These are phyloP conservation scores for Euura lappo DNA, from an alignment of 1,140 invertebrate genomes.

Conservation along the genomic window DNA sequence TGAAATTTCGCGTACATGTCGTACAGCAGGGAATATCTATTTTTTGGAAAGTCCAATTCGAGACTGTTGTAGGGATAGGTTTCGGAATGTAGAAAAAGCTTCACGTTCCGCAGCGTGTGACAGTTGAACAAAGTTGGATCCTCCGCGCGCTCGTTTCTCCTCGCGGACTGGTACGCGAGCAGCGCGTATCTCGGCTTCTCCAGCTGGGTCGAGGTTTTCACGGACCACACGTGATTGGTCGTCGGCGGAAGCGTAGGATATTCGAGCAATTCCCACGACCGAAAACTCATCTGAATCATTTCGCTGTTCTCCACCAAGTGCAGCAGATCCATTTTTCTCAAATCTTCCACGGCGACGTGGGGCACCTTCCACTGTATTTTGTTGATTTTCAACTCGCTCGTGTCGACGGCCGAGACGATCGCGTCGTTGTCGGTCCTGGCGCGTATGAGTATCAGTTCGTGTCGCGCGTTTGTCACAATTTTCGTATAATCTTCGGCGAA, in stretches of 20 bases:
- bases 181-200: too few species aligned
- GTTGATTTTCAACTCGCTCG: background rate
- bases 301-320: conserved; percentile 25
- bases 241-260: conserved; percentile 36
- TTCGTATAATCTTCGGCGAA: conserved; percentile 55
- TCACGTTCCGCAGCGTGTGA: too few species aligned
- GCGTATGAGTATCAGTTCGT: conserved; percentile 16
- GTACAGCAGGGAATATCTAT: too few species aligned
- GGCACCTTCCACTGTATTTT: conserved; percentile 29
- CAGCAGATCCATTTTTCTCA: conserved; percentile 25
- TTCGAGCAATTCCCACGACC: conserved; percentile 44
- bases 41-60: too few species aligned
- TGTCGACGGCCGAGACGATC: conserved; percentile 8
- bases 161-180: too few species aligned
- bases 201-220: conserved; percentile 28
- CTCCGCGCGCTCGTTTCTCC: too few species aligned
- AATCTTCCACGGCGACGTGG: conserved; percentile 32
- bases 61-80: too few species aligned
- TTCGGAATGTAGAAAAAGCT: too few species aligned
- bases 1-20: too few species aligned
- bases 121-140: too few species aligned
- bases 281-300: conserved; percentile 32
- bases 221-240: conserved; percentile 34
- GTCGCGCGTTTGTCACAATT: conserved; percentile 48
- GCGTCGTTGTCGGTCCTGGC: conserved; percentile 33